Conservation (phyloP, 2,797 vertebrate genomes). For the Manis crassicaudata region DNA sequence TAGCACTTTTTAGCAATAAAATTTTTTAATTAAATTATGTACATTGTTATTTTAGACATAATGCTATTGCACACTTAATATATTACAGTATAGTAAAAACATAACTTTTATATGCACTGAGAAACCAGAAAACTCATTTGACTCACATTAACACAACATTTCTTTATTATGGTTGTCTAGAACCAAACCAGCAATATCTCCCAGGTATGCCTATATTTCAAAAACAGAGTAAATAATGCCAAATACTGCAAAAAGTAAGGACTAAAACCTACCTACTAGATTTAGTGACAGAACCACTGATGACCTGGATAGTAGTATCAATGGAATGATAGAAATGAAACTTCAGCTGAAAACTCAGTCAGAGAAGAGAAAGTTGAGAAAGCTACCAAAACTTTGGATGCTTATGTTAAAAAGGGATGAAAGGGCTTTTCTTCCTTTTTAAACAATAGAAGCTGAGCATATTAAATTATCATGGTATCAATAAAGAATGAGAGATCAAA, state of each 20-base stretch:
- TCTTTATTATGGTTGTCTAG: not conserved
- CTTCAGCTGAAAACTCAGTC: not conserved
- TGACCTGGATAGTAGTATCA: not conserved
- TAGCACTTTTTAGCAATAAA: not conserved
- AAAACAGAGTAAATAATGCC: not conserved
- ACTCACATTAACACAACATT: not conserved
- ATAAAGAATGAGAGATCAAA: not conserved
- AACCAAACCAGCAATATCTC: not conserved
- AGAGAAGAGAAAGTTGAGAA: not conserved
- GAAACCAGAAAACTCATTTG: not conserved
- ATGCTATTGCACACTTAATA: not conserved
- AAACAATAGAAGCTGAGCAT: not conserved
- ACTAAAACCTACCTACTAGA: not conserved
- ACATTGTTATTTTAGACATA: not conserved
- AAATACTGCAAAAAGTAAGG: not conserved
- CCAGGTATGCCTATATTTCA: not conserved
- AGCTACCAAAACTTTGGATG: not conserved
- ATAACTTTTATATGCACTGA: not conserved
- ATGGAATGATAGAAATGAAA: not conserved
- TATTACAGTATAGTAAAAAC: not conserved
- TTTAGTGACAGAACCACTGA: not conserved
- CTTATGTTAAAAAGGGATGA: not conserved
- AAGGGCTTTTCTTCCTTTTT: not conserved
- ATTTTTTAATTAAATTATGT: not conserved
- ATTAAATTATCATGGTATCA: not conserved